A percentile compares a stretch with the other conserved stretches of the same genome.
phyloP scores from a whole-genome alignment of 2,113 vertebrate species.

The Tringa solitaria region DNA sequence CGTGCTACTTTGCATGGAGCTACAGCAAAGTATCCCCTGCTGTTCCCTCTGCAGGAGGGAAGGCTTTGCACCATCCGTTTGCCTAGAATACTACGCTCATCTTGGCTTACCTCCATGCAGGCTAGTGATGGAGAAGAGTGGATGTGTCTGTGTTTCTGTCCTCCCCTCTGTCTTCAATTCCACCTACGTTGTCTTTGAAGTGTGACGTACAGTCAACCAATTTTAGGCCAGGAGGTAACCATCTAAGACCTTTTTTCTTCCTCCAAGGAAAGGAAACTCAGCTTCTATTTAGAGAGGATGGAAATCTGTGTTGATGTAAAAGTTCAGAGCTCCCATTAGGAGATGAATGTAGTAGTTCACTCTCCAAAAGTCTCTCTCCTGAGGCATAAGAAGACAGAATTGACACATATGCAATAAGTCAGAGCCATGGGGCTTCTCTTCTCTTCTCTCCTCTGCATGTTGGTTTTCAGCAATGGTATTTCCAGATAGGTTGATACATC shows the following conservation, averaged over 20 bases:
- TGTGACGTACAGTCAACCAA: neutral
- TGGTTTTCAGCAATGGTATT: neutral
- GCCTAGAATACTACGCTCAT: neutral
- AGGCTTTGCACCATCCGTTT: neutral
- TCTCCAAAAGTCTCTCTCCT: neutral
- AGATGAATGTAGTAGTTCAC: neutral
- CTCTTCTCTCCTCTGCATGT: neutral
- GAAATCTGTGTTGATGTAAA: neutral
- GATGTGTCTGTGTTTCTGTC: neutral
- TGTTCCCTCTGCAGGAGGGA: neutral
- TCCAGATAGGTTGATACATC: neutral
- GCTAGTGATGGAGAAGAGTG: neutral
- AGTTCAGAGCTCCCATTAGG: neutral
- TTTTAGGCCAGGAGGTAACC: neutral
- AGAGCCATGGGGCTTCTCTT: neutral
- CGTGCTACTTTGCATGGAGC: neutral
- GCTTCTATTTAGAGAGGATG: neutral
- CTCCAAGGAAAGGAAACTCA: neutral
- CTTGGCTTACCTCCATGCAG: neutral
- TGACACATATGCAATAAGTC: neutral
- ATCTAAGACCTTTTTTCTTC: neutral
- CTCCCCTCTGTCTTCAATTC: neutral
- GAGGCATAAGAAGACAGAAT: neutral
- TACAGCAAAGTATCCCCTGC: neutral
- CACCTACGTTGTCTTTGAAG: neutral